Conservation (phyloP, 2,888 invertebrate species). For the Tricholauxania praeusta region DNA sequence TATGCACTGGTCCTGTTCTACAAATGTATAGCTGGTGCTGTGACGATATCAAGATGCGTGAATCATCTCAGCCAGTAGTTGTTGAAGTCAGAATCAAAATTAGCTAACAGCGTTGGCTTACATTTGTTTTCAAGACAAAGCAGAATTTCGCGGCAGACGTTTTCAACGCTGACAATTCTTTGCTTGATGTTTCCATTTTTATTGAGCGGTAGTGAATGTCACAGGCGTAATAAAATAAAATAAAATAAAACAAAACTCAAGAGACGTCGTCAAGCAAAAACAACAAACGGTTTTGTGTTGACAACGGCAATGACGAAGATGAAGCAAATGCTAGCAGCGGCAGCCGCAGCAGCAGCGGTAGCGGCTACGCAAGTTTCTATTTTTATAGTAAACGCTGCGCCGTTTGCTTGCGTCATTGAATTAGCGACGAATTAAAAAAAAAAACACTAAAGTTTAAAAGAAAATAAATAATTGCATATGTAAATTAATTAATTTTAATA, state of each 20-base stretch:
- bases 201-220: slow-evolving; percentile 13
- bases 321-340: neutral
- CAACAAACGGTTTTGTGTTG: slow-evolving; percentile 23
- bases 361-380: slow-evolving; percentile 61
- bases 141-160: too few species aligned
- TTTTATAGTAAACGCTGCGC: slow-evolving; percentile 51
- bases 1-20: too few species aligned
- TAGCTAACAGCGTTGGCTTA: too few species aligned
- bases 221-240: slow-evolving; percentile 39
- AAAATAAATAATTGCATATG: too few species aligned
- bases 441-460: neutral
- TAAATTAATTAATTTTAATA: too few species aligned
- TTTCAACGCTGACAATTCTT: too few species aligned
- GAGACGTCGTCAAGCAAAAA: slow-evolving; percentile 41
- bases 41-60: too few species aligned
- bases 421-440: neutral
- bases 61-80: too few species aligned
- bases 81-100: too few species aligned
- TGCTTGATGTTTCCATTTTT: too few species aligned
- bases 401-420: slow-evolving; percentile 23
- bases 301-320: slow-evolving; percentile 44
- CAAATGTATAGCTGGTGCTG: too few species aligned
- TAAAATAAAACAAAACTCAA: slow-evolving; percentile 54
- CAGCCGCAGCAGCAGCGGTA: neutral
- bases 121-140: too few species aligned